Conservation (phyloP, 2,797 vertebrate species). For the Catostomus latipinnis region DNA sequence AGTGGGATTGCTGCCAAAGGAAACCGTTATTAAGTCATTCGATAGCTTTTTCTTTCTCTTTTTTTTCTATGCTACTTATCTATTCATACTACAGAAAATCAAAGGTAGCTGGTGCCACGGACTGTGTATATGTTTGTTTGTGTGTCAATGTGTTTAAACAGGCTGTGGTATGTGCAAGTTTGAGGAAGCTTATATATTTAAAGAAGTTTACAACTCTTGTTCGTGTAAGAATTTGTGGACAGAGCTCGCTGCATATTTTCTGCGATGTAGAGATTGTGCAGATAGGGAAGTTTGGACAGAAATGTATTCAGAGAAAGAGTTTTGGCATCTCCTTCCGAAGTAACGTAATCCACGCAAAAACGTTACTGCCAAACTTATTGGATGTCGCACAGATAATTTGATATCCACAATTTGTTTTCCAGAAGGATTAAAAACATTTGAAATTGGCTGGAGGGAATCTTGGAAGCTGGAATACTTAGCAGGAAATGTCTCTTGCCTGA, state of each 20-base stretch:
- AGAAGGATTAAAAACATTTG: not conserved
- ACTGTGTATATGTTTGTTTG: not conserved
- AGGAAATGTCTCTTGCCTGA: not conserved
- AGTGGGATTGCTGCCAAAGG: constrained; percentile 60
- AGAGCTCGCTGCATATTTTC: not conserved
- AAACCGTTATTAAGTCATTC: constrained; percentile 70
- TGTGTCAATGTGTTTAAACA: constrained; percentile 28
- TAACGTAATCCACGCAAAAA: not conserved
- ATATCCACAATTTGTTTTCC: not conserved
- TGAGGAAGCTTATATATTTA: constrained; percentile 18
- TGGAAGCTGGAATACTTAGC: not conserved
- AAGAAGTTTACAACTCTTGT: constrained; percentile 26
- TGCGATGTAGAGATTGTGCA: not conserved
- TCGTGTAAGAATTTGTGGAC: not conserved
- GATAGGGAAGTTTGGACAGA: not conserved
- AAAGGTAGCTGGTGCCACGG: constrained; percentile 59
- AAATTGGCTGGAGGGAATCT: not conserved
- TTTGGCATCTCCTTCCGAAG: not conserved
- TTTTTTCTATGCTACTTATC: constrained; percentile 28
- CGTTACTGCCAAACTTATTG: not conserved
- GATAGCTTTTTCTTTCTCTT: constrained; percentile 40
- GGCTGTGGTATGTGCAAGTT: not conserved
- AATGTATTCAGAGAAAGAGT: not conserved
- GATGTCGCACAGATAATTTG: not conserved
- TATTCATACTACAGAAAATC: constrained; percentile 65